Evolutionary conservation across 2,888 invertebrate species (phyloP).

Genomic region (Argyresthia albistria): DNA sequence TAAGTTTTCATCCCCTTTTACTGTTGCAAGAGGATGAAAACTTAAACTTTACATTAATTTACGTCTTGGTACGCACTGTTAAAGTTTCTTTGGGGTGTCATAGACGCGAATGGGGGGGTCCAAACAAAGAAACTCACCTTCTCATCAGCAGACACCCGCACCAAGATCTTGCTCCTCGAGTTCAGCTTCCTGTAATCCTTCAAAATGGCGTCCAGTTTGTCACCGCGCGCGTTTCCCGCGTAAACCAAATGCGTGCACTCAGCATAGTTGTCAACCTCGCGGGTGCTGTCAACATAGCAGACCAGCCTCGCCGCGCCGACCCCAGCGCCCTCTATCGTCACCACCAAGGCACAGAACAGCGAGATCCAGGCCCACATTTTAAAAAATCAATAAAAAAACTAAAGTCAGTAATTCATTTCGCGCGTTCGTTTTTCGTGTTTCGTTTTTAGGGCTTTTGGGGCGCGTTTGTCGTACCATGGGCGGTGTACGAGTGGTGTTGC

Average conservation of each 20-base stretch:
- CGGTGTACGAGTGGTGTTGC: conserved; percentile 49
- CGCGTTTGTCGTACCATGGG: conserved; percentile 51
- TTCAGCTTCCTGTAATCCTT: conserved; percentile 63
- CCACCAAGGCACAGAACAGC: conserved; percentile 33
- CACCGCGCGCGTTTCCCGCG: conserved; percentile 52
- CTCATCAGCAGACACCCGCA: conserved; percentile 69
- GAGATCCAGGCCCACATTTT: conserved; percentile 54
- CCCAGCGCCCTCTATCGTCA: conserved; percentile 39
- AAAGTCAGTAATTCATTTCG: neutral
- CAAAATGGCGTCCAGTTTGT: conserved; percentile 47
- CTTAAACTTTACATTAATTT: no score
- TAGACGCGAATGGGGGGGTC: no score
- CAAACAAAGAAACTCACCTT: conserved; percentile 51
- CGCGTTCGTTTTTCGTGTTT: neutral
- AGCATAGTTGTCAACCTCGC: conserved; percentile 30
- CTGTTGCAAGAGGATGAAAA: no score
- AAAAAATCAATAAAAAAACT: neutral
- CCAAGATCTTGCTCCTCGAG: conserved; percentile 65
- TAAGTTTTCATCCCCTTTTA: no score
- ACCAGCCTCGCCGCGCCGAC: conserved; percentile 60
- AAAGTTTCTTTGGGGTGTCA: no score
- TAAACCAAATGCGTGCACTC: conserved; percentile 70
- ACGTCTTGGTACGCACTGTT: no score
- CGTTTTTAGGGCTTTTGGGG: conserved; percentile 22
- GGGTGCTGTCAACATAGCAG: conserved; percentile 53